Evolutionary conservation across 2,113 vertebrate species (phyloP), one percentile per base, ranked within the genome.

Genomic region (Mobula hypostoma): DNA sequence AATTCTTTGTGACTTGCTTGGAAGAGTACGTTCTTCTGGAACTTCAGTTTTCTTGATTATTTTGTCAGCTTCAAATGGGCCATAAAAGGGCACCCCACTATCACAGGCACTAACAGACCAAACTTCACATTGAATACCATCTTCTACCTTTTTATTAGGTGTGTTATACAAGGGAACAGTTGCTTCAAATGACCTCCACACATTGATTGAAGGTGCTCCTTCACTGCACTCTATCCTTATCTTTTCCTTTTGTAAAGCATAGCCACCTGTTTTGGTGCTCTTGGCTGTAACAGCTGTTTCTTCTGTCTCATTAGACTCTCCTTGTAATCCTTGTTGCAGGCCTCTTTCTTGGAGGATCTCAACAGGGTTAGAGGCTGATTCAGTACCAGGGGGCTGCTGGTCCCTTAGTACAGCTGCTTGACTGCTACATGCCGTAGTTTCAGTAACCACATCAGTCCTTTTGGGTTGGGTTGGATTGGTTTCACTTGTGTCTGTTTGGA

Each of bases 191-290:
- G 91, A 93, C 70, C 91, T 21, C 91, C 91, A 93, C 2, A 93
- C 91, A 15, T 93, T 93, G 24, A 93, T 93, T 29, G 91, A 93
- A 76, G 91, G 91, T 7, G 91, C 91, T 27, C 91, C 91, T 56
- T 93, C 91, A 93, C 4, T 93, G 7, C 91, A 93, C 5, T 93
- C 36, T 14, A 93, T 93, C 5, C 91, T 40, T 24, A 93, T 93
- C 5, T 93, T 74, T 56, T 93, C 91, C 40, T 93, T 93, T 56
- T 93, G 91, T 12, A 93, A 93, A 14, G 91, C 68, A 11, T 56
- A 93, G 24, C 70, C 70, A 48, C 36, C 70, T 7, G 91, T 14
- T 36, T 93, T 48, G 24, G 68, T 21, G 14, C 36, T 93, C 66
- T 74, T 40, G 66, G 90, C 0, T 40, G n/a, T 21, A 68, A 72